These are phyloP conservation scores for Nebria brevicollis DNA, from an alignment of 2,888 invertebrate species.

Conservation along the genomic window DNA sequence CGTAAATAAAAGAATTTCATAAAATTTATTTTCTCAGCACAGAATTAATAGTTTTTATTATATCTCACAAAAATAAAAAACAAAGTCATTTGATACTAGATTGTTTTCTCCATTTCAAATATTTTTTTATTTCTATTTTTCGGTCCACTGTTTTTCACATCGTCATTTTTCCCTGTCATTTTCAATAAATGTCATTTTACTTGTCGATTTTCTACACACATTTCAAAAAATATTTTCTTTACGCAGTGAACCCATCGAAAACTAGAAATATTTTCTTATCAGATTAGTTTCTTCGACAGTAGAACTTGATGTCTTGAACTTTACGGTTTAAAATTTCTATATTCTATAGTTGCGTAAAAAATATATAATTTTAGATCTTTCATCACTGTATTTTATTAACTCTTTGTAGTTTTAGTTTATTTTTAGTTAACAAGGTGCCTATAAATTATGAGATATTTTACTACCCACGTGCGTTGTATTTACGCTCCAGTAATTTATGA, in stretches of 20 bases:
- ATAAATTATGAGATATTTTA: too few relatives aligned
- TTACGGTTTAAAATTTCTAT: too few relatives aligned
- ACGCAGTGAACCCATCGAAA: background rate
- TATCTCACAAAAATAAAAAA: too few relatives aligned
- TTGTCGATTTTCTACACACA: slow-evolving; percentile 18
- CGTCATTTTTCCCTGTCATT: slow-evolving; percentile 34
- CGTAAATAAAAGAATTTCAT: background rate
- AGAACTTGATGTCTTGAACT: too few relatives aligned
- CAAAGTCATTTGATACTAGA: background rate
- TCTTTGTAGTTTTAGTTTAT: too few relatives aligned
- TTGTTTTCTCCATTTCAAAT: background rate
- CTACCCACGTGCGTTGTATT: too few relatives aligned
- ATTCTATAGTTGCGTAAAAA: too few relatives aligned
- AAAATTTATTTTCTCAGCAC: background rate
- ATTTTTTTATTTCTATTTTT: background rate
- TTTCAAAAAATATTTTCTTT: slow-evolving; percentile 20
- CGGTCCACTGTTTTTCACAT: background rate
- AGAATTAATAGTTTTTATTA: background rate
- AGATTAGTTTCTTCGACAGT: background rate
- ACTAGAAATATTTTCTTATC: background rate
- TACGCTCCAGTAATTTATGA: too few relatives aligned
- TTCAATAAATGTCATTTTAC: slow-evolving; percentile 37
- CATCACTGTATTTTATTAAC: too few relatives aligned
- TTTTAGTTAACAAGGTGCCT: too few relatives aligned
- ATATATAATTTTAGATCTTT: too few relatives aligned